A percentile compares a stretch with the other conserved stretches of the same genome.
Conservation (phyloP, 2,888 invertebrate genomes). For the Polylopha cassiicola region DNA sequence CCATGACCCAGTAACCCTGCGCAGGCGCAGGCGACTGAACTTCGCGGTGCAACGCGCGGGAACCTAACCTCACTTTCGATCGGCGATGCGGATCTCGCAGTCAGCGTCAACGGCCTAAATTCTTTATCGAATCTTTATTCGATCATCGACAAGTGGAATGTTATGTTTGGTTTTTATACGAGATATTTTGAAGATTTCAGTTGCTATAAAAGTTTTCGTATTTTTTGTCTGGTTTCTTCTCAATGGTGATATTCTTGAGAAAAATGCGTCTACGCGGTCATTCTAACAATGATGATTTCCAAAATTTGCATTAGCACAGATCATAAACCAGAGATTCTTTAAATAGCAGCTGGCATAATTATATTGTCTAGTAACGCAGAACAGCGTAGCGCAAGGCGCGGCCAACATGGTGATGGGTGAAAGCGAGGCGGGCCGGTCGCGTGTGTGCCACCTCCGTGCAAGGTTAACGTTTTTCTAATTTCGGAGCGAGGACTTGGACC, state of each 20-base stretch:
- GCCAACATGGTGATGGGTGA: slow-evolving; percentile 60
- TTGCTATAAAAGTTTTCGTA: no score
- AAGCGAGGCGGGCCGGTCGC: slow-evolving; percentile 57
- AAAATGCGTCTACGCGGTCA: no score
- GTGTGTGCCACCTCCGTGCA: slow-evolving; percentile 58
- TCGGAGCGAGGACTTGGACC: slow-evolving; percentile 57
- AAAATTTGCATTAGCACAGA: no score
- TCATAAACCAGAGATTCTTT: slow-evolving; percentile 6
- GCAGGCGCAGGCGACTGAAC: slow-evolving; percentile 42
- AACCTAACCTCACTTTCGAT: slow-evolving; percentile 61
- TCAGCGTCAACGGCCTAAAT: slow-evolving; percentile 14
- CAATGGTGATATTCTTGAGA: no score
- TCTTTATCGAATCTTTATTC: slow-evolving; percentile 1
- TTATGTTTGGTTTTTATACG: background rate
- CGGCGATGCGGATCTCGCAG: slow-evolving; percentile 58
- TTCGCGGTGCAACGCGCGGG: slow-evolving; percentile 46
- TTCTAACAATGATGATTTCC: no score
- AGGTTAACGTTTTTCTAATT: slow-evolving; percentile 72
- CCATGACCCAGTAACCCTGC: slow-evolving; percentile 60
- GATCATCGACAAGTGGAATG: slow-evolving; percentile 3
- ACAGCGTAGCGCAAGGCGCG: slow-evolving; percentile 38
- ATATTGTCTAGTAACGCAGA: slow-evolving; percentile 53
- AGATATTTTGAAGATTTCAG: slow-evolving; percentile 7
- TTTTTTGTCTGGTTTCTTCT: no score
- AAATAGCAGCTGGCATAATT: slow-evolving; percentile 33